Base-by-base conservation (phyloP, 2,113 vertebrate species). In the Oreochromis aureus region DNA sequence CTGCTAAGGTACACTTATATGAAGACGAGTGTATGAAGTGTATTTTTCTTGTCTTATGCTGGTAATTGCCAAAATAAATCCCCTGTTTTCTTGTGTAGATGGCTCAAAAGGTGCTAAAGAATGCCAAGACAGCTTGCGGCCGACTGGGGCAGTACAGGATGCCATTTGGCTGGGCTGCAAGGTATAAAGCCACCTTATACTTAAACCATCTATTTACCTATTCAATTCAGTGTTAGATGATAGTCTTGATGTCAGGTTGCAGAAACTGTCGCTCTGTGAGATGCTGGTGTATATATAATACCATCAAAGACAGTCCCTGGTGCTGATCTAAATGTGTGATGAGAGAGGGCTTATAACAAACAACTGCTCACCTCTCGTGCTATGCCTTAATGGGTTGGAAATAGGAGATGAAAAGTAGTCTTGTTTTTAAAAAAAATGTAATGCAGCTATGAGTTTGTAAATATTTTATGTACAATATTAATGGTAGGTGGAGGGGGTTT, bases 131-230 rank as follows among this genome's bases (percentile, higher is more conserved):
- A 79, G 97, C 98, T n/a, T 99, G 99, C 92, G 96, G 97, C 90
- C 97, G 98, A 88, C 96, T 99, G 84, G 98, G 98, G 79, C 98
- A 98, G 91, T 99, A 99, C 84, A 95, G 97, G 93, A 99, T 99
- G 99, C 98, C 99, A 4, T 99, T 99, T 87, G 98, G 98, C 12
- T 99, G 99, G 99, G 97, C 98, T 89, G 98, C 99, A 73, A 97
- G 98, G 99, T 99, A 55, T 11, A 10, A 39, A 56, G 27, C 22
- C 30, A 24, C 19, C 11, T 81, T 46, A 12, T n/a, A 32, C 44
- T 44, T 58, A 71, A 54, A 54, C 44, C 34, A 69, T 69, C 11
- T 22, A 69, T 39, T 69, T 22, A 39, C n/a, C 61, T 69, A 69
- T 69, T 39, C 11, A 39, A 1, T 22, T 39, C 19, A 39, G 19